Percentiles rank a stretch among this genome's conserved stretches.
These are phyloP conservation scores for Drosophila sordidapex DNA, from an alignment of 2,888 invertebrate species.

Conservation along the genomic window DNA sequence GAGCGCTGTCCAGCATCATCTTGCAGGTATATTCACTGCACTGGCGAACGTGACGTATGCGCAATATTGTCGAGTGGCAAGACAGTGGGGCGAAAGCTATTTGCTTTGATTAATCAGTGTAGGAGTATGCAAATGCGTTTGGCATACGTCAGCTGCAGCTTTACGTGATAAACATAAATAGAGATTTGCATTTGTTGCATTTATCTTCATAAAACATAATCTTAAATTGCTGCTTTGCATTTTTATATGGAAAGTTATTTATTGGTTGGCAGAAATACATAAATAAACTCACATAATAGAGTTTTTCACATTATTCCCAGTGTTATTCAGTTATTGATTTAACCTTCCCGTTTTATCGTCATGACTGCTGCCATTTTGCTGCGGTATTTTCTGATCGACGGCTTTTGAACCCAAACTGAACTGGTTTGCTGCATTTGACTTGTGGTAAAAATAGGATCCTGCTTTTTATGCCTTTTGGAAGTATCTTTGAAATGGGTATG, in stretches of 20 bases:
- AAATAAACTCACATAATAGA: background rate
- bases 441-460: background rate
- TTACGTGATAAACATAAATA: constrained; percentile 42
- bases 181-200: background rate
- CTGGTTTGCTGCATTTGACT: constrained; percentile 3
- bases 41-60: constrained; percentile 68
- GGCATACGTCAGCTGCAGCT: constrained; percentile 21
- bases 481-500: background rate
- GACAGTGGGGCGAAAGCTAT: constrained; percentile 11
- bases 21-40: constrained; percentile 9
- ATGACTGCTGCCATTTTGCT: constrained; percentile 4
- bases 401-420: background rate
- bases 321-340: constrained; percentile 1
- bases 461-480: constrained; percentile 4
- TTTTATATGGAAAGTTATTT: background rate
- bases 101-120: constrained; percentile 49
- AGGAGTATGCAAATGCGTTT: constrained; percentile 32
- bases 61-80: constrained; percentile 49
- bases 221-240: background rate
- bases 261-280: background rate
- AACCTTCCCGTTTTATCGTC: background rate
- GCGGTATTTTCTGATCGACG: constrained; percentile 7
- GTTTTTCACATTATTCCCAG: constrained; percentile 2
- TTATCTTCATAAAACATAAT: constrained; percentile 20
- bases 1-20: constrained; percentile 8